Percentiles rank a stretch among this genome's conserved stretches.
Evolutionary conservation across 2,888 invertebrate genomes (phyloP).

Genomic region (Liodrosophila aerea): DNA sequence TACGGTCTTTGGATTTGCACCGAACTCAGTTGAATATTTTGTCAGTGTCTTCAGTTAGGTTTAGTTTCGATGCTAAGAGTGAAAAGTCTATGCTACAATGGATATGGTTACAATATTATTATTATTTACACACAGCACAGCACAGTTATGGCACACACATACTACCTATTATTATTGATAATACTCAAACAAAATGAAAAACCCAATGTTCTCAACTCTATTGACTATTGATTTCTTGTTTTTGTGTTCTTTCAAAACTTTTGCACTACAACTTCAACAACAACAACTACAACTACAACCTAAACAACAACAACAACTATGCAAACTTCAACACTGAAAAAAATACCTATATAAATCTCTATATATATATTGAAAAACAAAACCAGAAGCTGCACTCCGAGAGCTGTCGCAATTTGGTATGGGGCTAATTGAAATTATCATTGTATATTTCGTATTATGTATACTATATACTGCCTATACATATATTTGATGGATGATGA

Average conservation of each 20-base stretch:
- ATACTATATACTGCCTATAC: slow-evolving; percentile 28
- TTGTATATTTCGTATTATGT: slow-evolving; percentile 23
- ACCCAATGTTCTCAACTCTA: slow-evolving; percentile 25
- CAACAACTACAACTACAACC: slow-evolving; percentile 41
- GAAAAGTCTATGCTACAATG: neutral
- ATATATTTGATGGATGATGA: slow-evolving; percentile 42
- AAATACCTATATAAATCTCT: too few relatives aligned
- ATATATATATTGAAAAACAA: slow-evolving; percentile 55
- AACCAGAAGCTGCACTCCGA: slow-evolving; percentile 82
- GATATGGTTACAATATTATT: slow-evolving; percentile 26
- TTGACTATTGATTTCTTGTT: slow-evolving; percentile 62
- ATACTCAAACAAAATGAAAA: neutral
- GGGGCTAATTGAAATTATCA: slow-evolving; percentile 55
- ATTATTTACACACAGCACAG: slow-evolving; percentile 45
- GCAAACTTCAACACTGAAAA: slow-evolving; percentile 5
- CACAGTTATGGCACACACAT: slow-evolving; percentile 23
- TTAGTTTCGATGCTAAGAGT: slow-evolving; percentile 16
- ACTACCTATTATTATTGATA: neutral
- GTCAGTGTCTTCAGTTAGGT: slow-evolving; percentile 35
- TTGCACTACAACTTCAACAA: slow-evolving; percentile 41
- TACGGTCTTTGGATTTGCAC: slow-evolving; percentile 45
- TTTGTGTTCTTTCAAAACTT: slow-evolving; percentile 64
- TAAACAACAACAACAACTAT: slow-evolving; percentile 30
- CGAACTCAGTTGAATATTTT: slow-evolving; percentile 17
- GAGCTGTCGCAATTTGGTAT: slow-evolving; percentile 83